These are phyloP conservation scores for Danionella dracula DNA, from an alignment of 2,797 vertebrate species.

Conservation along the genomic window DNA sequence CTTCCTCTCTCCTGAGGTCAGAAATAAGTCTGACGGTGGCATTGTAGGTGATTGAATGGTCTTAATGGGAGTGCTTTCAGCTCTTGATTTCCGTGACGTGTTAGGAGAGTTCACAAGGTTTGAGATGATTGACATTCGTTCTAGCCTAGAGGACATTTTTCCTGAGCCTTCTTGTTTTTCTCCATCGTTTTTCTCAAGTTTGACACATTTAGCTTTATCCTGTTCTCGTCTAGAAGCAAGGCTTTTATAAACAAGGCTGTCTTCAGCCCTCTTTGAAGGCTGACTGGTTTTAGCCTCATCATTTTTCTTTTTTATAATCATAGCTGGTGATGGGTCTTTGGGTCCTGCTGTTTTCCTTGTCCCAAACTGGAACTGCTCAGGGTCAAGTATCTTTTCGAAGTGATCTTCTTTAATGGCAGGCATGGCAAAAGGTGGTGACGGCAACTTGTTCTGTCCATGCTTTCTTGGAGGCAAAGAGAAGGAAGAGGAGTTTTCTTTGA, in stretches of 20 bases:
- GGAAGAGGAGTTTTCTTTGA: conserved; percentile 79
- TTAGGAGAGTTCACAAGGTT: conserved; percentile 68
- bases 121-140: conserved; percentile 85
- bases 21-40: conserved; percentile 20
- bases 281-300: conserved; percentile 65
- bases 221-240: conserved; percentile 49
- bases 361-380: conserved; percentile 81
- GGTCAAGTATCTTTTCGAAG: conserved; percentile 86
- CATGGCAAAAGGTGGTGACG: conserved; percentile 76
- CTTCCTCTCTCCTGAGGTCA: conserved; percentile 30
- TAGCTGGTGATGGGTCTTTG: conserved; percentile 71
- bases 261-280: conserved; percentile 68
- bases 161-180: conserved; percentile 57
- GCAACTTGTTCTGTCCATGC: conserved; percentile 71
- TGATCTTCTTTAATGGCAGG: conserved; percentile 91
- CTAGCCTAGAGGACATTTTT: conserved; percentile 77
- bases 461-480: conserved; percentile 80
- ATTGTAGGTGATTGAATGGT: conserved; percentile 17
- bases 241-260: conserved; percentile 73
- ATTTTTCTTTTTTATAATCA: conserved; percentile 77
- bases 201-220: conserved; percentile 47
- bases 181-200: conserved; percentile 37
- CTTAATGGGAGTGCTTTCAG: conserved; percentile 39
- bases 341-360: conserved; percentile 70
- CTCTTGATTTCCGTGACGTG: conserved; percentile 44